Percentiles rank a stretch among this genome's conserved stretches.
Conservation (phyloP, 2,797 vertebrate species). For the Rallus crepitans region DNA sequence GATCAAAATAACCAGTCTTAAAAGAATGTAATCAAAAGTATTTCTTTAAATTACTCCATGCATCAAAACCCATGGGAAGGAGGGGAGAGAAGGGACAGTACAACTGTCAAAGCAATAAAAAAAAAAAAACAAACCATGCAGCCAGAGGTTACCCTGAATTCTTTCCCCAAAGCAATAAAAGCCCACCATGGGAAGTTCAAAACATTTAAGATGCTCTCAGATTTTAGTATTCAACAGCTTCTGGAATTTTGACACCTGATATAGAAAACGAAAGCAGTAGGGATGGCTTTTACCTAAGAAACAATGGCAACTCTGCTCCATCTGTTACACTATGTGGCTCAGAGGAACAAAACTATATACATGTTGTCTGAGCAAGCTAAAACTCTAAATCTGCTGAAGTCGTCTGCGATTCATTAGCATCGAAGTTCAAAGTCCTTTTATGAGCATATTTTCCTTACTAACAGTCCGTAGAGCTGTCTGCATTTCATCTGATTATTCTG, state of each 20-base stretch:
- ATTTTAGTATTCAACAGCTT: background rate
- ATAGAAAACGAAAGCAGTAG: background rate
- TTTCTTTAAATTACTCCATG: background rate
- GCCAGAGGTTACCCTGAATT: background rate
- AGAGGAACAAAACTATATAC: background rate
- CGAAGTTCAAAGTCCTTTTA: background rate
- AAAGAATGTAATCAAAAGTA: background rate
- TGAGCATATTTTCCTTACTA: background rate
- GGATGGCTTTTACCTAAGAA: background rate
- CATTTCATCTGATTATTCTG: background rate
- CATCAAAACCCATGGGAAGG: background rate
- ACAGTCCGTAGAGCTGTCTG: background rate
- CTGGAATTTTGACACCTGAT: background rate
- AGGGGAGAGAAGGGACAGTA: background rate
- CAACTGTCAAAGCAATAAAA: background rate
- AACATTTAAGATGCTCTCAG: background rate
- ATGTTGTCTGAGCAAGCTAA: background rate
- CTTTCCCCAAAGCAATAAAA: background rate
- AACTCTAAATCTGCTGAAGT: background rate
- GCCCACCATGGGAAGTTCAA: background rate
- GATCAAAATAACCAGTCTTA: background rate
- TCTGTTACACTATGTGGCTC: background rate
- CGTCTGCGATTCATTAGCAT: conserved; percentile 11
- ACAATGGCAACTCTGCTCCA: background rate
- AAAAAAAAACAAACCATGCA: background rate